Base-by-base conservation (phyloP, 2,797 vertebrate genomes). In the Micrastur ruficollis region DNA sequence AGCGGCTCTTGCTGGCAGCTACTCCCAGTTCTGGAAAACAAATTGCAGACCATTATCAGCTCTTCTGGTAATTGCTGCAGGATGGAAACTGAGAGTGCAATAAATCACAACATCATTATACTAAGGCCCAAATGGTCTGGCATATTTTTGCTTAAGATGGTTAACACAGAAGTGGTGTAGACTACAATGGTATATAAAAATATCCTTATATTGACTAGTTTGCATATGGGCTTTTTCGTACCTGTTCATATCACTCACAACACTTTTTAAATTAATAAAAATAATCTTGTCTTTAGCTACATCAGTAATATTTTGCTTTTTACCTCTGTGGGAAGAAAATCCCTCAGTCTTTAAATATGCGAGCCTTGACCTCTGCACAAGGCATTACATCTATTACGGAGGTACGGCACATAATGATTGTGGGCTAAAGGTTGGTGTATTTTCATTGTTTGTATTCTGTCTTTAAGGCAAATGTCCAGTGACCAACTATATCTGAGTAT, bases 1-100 rank as follows among this genome's bases (percentile, higher is more conserved):
- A 93, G 83, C 1, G 0, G 70, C 81, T 80, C 89, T 66, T 9
- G 52, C 89, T 93, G 89, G 95, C 93, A 96, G 73, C 78, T 84
- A 66, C 55, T 94, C 70, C 86, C 67, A 52, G 9, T 19, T 85
- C 86, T 96, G 89, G 81, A 96, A 96, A 96, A 96, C 86, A 96
- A 95, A 97, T 86, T 89, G 90, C 89, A 95, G 72, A 94, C 93
- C 93, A 96, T 97, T 96, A 97, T 96, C 95, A 95, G 83, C 81
- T 94, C 89, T 94, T 95, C 92, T 95, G 75, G 95, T 97, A 95
- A 96, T 95, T 96, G 95, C 90, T 92, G 68, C 75, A 94, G 95
- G 78, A 95, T 89, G 89, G 84, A 85, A 96, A 87, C 5, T 4
- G 61, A 74, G 81, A 89, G 78, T 13, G 56, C 58, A 95, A 90